Base-by-base conservation (phyloP, 1,140 invertebrate genomes). In the Adoxophyes honmai region DNA sequence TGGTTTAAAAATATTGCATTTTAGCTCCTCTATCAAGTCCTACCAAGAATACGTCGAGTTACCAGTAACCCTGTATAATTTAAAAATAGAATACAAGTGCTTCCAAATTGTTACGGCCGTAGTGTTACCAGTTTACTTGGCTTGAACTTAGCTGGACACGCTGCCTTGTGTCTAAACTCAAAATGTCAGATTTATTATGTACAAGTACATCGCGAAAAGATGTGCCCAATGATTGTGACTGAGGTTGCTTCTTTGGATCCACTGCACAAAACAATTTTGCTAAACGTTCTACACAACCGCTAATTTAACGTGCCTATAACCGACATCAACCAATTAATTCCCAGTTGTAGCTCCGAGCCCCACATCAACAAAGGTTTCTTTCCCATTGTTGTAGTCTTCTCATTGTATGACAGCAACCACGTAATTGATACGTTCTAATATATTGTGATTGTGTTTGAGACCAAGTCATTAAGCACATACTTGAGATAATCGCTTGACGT, bases 381-480 rank as follows among this genome's bases (percentile, higher is more conserved):
- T 11, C 16, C 21, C 21, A 33, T 48, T 28, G 18, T 28, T 13
- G 42, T 18, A n/a, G 16, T 10, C 21, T 48, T 48, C 16, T 48
- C 18, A 28, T 28, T 10, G 42, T 4, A 48, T 48, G 42, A 21
- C 21, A 21, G 13, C 42, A 48, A 48, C n/a, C 10, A 44, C 21
- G 21, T 28, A 48, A 48, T 48, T 28, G 10, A 33, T 28, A 28
- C 16, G 16, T 48, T 48, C n/a, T 21, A 48, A 48, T 48, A 48
- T 48, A 28, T n/a, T 7, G 42, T 18, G 16, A 48, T 48, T 48
- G 42, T 48, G 38, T 39, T 39, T 7, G 42, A 48, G 42, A 11
- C 11, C 16, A 16, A 44, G 9, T 21, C 18, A 18, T 15, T 28
- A 28, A 28, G 21, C 6, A 28, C 2, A 6, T 28, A 28, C 21